Percentiles rank a stretch among this genome's conserved stretches.
Conservation (phyloP, 2,888 invertebrate genomes). For the Cataglyphis rosenhaueri region DNA sequence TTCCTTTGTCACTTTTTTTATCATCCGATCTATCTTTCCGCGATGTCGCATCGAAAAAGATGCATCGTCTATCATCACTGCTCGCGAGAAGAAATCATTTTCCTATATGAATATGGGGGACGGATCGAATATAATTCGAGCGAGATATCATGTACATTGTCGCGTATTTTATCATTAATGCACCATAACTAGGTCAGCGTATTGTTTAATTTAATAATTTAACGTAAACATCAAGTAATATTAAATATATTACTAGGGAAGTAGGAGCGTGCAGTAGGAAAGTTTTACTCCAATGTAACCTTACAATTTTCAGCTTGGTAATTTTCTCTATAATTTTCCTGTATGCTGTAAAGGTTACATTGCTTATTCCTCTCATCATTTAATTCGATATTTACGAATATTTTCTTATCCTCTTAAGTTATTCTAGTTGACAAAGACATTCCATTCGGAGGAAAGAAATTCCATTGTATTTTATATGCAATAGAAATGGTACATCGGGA, state of each 20-base stretch:
- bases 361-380: neutral
- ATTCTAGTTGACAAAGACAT: conserved; percentile 16
- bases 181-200: conserved; percentile 56
- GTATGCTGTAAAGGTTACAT: conserved; percentile 6
- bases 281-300: conserved; percentile 71
- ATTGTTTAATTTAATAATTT: conserved; percentile 75
- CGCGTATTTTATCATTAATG: conserved; percentile 46
- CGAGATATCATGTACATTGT: neutral
- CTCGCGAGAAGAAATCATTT: conserved; percentile 11
- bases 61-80: too few species aligned
- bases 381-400: neutral
- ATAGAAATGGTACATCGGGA: neutral
- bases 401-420: neutral
- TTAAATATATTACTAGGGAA: conserved; percentile 73
- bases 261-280: conserved; percentile 63
- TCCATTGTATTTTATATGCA: conserved; percentile 11
- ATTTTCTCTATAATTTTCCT: conserved; percentile 60
- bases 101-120: neutral
- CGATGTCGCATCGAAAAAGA: neutral
- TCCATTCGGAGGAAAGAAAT: conserved; percentile 8
- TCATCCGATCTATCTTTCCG: neutral
- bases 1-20: neutral
- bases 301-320: conserved; percentile 72
- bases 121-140: conserved; percentile 45
- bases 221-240: conserved; percentile 74